phyloP scores from a whole-genome alignment of 2,797 vertebrate genomes.

The Staurois parvus region DNA sequence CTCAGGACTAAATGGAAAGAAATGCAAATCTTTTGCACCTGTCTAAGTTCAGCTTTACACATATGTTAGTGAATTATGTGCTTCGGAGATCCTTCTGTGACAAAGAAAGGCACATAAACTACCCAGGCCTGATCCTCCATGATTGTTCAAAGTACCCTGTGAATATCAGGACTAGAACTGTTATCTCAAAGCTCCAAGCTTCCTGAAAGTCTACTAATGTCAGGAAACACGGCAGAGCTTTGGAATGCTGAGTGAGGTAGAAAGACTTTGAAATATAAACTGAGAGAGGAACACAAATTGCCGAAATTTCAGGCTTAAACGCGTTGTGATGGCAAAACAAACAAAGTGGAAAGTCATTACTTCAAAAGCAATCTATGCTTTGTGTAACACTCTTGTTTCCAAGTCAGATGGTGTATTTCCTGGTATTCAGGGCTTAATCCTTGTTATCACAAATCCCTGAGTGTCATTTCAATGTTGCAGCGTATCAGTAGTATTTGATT shows the following conservation, averaged over 20 bases:
- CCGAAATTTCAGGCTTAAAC: background rate
- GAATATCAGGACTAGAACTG: background rate
- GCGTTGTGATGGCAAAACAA: conserved; percentile 4
- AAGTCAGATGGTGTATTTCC: background rate
- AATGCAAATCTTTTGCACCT: too few species aligned
- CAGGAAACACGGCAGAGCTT: conserved; percentile 25
- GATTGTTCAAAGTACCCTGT: background rate
- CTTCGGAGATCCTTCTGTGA: background rate
- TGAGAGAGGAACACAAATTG: background rate
- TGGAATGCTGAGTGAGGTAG: conserved; percentile 29
- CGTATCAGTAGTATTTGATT: background rate
- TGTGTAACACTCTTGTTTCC: background rate
- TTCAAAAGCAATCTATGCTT: background rate
- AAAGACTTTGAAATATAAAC: conserved; percentile 18
- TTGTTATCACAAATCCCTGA: background rate
- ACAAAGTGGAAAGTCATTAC: background rate
- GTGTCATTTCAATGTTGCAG: background rate
- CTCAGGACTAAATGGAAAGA: too few species aligned
- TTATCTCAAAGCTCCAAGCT: conserved; percentile 26
- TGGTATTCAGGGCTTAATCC: background rate
- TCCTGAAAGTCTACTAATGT: conserved; percentile 29
- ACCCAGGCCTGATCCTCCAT: background rate
- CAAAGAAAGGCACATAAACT: background rate
- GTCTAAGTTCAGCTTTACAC: background rate
- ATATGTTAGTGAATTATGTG: background rate